Base-by-base conservation (phyloP, 2,113 vertebrate species). In the Plecturocebus donacophilus region DNA sequence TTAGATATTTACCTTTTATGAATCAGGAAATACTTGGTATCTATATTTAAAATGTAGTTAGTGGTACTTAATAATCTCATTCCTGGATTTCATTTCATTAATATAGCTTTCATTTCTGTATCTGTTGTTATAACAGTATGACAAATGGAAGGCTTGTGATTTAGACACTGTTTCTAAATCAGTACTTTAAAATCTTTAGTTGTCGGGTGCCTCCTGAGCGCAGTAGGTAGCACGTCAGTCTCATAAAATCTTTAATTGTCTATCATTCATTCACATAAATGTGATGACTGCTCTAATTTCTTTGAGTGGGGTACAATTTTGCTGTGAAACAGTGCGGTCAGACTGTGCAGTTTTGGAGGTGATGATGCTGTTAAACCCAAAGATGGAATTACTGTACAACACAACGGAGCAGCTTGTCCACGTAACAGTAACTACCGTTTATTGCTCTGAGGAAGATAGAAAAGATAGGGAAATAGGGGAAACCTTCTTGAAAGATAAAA, bases 31-130 rank as follows among this genome's bases (percentile, higher is more conserved):
- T 86, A 79, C 25, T 32, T 94, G 83, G 70, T 85, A 76, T 98
- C 97, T 90, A 91, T 98, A 92, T 97, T 97, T 97, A 90, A 97
- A 82, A 95, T 92, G 52, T 81, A 68, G 88, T 94, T 82, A 95
- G 84, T 97, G 92, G 21, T 87, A 91, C 95, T 95, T 97, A 97
- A 98, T 94, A 35, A 94, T 77, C 42, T 97, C 86, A 76, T 91
- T 97, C 30, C 89, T 96, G 21, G 66, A 56, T 92, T 95, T 56
- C 96, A 92, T 96, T 85, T 97, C 0, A 1, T 42, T 94, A 88
- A 90, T 93, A 79, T 79, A 92, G 32, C 94, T 95, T 92, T 96
- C 79, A 21, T 96, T 94, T 95, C 2, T 76, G 35, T 81, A 89
- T 64, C 23, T 95, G 23, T 88, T 21, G 25, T 93, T 95, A 94